phyloP scores from a whole-genome alignment of 2,888 invertebrate species.

The Drosophila rellima region DNA sequence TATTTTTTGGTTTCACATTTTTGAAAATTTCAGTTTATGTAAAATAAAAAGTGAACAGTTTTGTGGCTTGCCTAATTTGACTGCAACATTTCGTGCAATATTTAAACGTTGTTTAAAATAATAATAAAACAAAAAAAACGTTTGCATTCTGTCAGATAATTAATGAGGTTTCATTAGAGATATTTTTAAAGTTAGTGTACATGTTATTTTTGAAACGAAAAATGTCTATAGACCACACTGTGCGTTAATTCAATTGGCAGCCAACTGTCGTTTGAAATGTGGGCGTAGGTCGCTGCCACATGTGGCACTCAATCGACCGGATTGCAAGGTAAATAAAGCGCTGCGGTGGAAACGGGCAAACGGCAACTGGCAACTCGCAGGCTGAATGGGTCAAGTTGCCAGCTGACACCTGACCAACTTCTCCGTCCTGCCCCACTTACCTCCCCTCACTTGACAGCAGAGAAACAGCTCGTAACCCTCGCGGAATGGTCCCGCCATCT shows the following conservation, averaged over 20 bases:
- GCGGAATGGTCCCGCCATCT: constrained; percentile 93
- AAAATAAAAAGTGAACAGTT: background rate
- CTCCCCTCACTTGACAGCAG: constrained; percentile 94
- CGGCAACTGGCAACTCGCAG: background rate
- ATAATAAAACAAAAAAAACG: too few relatives aligned
- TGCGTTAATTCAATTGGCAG: background rate
- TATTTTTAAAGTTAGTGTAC: background rate
- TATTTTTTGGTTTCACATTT: background rate
- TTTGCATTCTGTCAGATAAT: too few relatives aligned
- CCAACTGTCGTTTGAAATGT: constrained; percentile 8
- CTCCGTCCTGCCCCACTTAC: constrained; percentile 87
- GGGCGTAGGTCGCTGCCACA: constrained; percentile 25
- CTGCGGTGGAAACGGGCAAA: constrained; percentile 1
- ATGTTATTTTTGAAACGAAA: background rate
- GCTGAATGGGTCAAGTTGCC: constrained; percentile 4
- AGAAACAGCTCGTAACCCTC: constrained; percentile 94
- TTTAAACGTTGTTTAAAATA: too few relatives aligned
- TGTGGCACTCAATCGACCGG: constrained; percentile 40
- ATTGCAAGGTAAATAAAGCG: constrained; percentile 21
- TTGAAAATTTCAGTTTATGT: background rate
- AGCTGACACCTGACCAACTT: background rate
- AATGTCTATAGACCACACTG: background rate
- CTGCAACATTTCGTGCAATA: too few relatives aligned
- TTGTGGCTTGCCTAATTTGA: background rate
- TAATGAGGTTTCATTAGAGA: too few relatives aligned